A percentile compares a stretch with the other conserved stretches of the same genome.
Evolutionary conservation across 2,113 vertebrate species (phyloP).

Genomic region (Coracopsis vasa): DNA sequence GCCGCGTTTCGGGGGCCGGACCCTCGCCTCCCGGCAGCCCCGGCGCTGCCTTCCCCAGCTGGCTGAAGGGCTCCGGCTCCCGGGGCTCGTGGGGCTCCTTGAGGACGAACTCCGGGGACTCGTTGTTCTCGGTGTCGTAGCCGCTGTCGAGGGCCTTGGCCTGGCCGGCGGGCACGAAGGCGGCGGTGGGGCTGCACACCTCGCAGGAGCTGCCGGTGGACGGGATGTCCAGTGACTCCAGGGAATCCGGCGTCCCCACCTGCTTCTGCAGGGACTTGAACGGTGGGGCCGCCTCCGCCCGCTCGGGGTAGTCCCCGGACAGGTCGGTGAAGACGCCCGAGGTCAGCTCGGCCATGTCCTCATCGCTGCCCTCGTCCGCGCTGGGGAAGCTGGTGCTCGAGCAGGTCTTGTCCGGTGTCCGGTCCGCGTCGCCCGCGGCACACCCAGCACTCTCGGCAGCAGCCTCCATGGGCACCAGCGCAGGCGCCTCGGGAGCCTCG

Average conservation of each 20-base stretch:
- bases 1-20: slow-evolving; percentile 21
- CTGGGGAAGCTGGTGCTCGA: slow-evolving; percentile 75
- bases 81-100: slow-evolving; percentile 85
- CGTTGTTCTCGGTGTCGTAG: slow-evolving; percentile 95
- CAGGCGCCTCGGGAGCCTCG: neutral
- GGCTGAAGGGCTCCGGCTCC: slow-evolving; percentile 65
- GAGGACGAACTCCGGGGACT: slow-evolving; percentile 91
- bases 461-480: neutral
- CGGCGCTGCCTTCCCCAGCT: slow-evolving; percentile 39
- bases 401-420: slow-evolving; percentile 66
- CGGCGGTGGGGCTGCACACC: slow-evolving; percentile 76
- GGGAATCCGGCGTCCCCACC: slow-evolving; percentile 84
- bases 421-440: slow-evolving; percentile 27
- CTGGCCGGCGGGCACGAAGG: slow-evolving; percentile 75
- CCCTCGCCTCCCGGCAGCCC: slow-evolving; percentile 54
- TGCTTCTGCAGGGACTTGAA: slow-evolving; percentile 86
- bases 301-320: slow-evolving; percentile 75
- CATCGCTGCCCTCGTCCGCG: slow-evolving; percentile 75
- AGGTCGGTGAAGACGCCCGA: slow-evolving; percentile 81
- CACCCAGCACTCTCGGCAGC: slow-evolving; percentile 29
- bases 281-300: slow-evolving; percentile 56
- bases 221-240: slow-evolving; percentile 86
- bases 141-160: slow-evolving; percentile 91
- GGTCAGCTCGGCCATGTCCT: slow-evolving; percentile 82
- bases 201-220: slow-evolving; percentile 81